These are phyloP conservation scores for Ammodytes dubius DNA, from an alignment of 2,113 vertebrate genomes.

Conservation along the genomic window DNA sequence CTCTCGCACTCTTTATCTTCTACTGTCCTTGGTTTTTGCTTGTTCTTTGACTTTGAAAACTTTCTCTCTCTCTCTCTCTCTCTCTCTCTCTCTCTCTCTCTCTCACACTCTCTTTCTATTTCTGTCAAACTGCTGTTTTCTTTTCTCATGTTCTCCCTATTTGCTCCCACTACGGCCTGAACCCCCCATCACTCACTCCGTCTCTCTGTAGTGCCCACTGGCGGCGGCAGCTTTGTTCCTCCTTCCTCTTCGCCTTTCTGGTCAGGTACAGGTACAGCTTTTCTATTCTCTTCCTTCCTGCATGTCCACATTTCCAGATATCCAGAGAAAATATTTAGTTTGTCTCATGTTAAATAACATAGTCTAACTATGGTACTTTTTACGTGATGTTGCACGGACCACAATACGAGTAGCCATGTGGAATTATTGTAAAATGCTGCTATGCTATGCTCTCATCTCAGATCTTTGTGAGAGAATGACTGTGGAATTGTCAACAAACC, in stretches of 20 bases:
- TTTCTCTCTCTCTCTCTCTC: constrained; percentile 35
- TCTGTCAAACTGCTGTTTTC: constrained; percentile 80
- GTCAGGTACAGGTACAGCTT: constrained; percentile 91
- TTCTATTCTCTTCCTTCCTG: constrained; percentile 66
- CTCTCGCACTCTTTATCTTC: constrained; percentile 29
- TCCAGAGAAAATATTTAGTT: constrained; percentile 21
- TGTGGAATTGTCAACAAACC: background rate
- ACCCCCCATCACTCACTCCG: constrained; percentile 86
- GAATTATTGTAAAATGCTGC: constrained; percentile 28
- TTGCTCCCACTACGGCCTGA: constrained; percentile 75
- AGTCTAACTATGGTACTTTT: constrained; percentile 14
- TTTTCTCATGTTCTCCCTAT: constrained; percentile 67
- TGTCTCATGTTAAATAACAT: constrained; percentile 42
- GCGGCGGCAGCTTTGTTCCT: constrained; percentile 95
- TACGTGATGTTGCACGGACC: background rate
- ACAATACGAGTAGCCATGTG: background rate
- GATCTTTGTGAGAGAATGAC: constrained; percentile 13
- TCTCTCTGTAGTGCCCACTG: constrained; percentile 91
- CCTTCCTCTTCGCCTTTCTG: constrained; percentile 96
- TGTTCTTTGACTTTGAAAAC: constrained; percentile 73
- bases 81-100: constrained; percentile 22
- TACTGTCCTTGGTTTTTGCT: constrained; percentile 49
- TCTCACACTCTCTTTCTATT: constrained; percentile 42
- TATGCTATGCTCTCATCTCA: background rate
- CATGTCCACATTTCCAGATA: constrained; percentile 42